Percentiles rank a stretch among this genome's conserved stretches.
phyloP scores from a whole-genome alignment of 2,113 vertebrate genomes.

The Orthonyx spaldingii region DNA sequence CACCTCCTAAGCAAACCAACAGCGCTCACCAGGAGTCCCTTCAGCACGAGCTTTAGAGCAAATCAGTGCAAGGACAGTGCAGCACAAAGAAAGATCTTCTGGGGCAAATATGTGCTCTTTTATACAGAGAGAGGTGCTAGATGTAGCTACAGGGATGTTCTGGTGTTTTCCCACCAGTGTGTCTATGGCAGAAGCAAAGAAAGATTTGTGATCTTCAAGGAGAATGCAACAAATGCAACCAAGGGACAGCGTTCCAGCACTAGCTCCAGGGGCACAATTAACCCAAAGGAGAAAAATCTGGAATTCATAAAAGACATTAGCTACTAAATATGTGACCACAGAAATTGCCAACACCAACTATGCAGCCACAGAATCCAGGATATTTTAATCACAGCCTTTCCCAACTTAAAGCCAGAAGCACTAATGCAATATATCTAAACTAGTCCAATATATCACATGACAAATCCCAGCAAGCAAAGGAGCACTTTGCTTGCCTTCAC shows the following conservation, averaged over 20 bases:
- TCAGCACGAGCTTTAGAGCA: background rate
- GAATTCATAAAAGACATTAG: slow-evolving; percentile 42
- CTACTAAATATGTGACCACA: slow-evolving; percentile 51
- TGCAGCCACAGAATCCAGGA: background rate
- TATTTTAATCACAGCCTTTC: slow-evolving; percentile 19
- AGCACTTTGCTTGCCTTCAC: background rate
- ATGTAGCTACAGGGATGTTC: background rate
- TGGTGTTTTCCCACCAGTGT: background rate
- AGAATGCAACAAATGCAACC: background rate
- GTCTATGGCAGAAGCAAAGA: background rate
- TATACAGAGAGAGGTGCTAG: background rate
- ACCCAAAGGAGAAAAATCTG: slow-evolving; percentile 38
- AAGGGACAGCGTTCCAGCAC: background rate
- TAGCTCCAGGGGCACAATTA: background rate
- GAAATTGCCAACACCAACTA: slow-evolving; percentile 51
- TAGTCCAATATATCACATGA: background rate
- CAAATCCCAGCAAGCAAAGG: background rate
- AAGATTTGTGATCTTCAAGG: background rate
- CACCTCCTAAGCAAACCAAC: background rate
- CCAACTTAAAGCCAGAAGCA: slow-evolving; percentile 20
- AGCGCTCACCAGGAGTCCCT: background rate
- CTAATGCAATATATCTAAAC: background rate
- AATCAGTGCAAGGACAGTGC: background rate
- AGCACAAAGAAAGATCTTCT: background rate
- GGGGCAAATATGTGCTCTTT: background rate